phyloP scores from a whole-genome alignment of 2,888 invertebrate genomes.

The Himalopsyche japonica region DNA sequence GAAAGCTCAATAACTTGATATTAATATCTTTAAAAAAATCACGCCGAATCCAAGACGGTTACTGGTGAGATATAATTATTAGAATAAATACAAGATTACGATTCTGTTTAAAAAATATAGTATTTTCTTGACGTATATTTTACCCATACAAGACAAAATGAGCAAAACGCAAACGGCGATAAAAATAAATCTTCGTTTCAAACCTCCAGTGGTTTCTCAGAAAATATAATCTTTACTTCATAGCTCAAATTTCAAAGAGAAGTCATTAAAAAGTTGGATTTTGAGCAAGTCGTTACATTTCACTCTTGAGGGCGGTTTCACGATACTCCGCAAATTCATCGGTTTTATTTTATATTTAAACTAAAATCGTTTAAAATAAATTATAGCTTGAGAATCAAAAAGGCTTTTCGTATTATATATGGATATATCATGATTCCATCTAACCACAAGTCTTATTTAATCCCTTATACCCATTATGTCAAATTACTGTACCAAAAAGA shows the following conservation, averaged over 20 bases:
- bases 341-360: neutral
- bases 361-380: neutral
- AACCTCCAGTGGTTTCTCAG: constrained; percentile 4
- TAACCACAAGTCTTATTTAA: no score
- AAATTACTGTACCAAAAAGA: no score
- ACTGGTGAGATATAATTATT: no score
- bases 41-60: no score
- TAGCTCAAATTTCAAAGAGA: constrained; percentile 32
- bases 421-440: no score
- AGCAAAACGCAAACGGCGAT: neutral
- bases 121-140: neutral
- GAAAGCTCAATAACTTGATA: no score
- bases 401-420: no score
- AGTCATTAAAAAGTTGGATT: constrained; percentile 24
- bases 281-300: constrained; percentile 7
- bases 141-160: neutral
- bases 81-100: no score
- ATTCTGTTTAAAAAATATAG: no score
- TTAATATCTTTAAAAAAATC: no score
- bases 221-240: constrained; percentile 21
- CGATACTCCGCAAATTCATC: constrained; percentile 26
- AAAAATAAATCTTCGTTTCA: neutral
- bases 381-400: no score
- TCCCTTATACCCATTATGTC: no score
- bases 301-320: neutral